Evolutionary conservation across 2,113 vertebrate genomes (phyloP), one percentile per base, ranked within the genome.

Genomic region (Saguinus midas): DNA sequence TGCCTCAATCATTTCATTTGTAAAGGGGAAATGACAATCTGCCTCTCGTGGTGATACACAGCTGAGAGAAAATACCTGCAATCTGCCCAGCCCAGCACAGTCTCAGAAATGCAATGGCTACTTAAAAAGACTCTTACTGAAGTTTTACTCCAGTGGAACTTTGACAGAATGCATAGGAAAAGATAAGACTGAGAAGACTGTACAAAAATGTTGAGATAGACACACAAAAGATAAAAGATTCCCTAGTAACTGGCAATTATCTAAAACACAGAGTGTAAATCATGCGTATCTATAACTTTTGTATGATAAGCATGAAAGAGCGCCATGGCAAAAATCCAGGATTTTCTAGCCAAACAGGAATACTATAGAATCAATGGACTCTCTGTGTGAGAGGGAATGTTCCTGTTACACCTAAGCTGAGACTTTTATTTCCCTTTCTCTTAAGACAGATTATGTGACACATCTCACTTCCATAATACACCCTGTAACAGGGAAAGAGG

Each of bases 191-290:
- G 96, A 79, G 70, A 64, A 70, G 45, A 76, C 13, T 48, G 25
- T 48, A 40, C 7, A 40, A 64, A 85, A 80, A 37, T 7, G 5
- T 10, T 58, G 68, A 86, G 55, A 37, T 75, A 91, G 75, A 76
- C 18, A 25, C 35, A 50, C 66, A 75, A 37, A 66, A 35, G 81
- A 43, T 43, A 87, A 64, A 82, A 82, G 48, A 45, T 55, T 40
- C n/a, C 32, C 40, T 25, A 32, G 66, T 27, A 84, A 40, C 40
- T 94, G 96, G 89, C 91, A 83, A 76, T 79, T 72, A 29, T 66
- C 89, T 87, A 6, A 20, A 91, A 82, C 76, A 72, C 18, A 7
- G 57, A 12, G 2, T 18, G 40, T 75, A 82, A 75, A 48, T 90
- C 45, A 20, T 32, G 43, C 6, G 0, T 79, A n/a, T 90, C 91